These are phyloP conservation scores for Malurus alboscapulatus DNA, from an alignment of 2,113 vertebrate genomes.

Conservation along the genomic window DNA sequence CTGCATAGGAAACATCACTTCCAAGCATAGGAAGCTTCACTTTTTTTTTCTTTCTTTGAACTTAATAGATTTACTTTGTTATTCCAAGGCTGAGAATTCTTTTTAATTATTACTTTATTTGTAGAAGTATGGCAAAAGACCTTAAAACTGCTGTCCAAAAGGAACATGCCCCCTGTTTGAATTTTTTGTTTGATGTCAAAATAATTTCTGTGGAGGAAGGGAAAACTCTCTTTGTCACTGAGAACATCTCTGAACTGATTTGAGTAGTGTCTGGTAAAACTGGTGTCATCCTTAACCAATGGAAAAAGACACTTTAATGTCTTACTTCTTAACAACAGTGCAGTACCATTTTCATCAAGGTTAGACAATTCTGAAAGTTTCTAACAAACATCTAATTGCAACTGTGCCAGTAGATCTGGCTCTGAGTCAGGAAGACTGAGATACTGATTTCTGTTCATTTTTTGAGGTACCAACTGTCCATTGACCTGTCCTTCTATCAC, in stretches of 20 bases:
- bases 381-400: neutral
- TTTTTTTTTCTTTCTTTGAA: neutral
- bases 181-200: neutral
- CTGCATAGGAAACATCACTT: neutral
- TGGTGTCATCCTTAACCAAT: neutral
- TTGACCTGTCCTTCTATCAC: neutral
- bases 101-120: neutral
- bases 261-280: neutral
- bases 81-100: neutral
- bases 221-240: neutral
- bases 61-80: neutral
- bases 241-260: neutral
- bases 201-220: neutral
- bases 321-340: neutral
- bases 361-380: neutral
- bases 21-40: neutral
- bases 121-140: neutral
- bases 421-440: neutral
- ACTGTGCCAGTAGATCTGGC: fast-evolving
- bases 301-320: neutral
- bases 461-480: neutral
- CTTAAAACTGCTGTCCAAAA: neutral
- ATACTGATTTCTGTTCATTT: neutral
- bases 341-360: neutral
- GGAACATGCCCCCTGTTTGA: neutral